phyloP scores from a whole-genome alignment of 2,797 vertebrate genomes.

The Allobates femoralis region DNA sequence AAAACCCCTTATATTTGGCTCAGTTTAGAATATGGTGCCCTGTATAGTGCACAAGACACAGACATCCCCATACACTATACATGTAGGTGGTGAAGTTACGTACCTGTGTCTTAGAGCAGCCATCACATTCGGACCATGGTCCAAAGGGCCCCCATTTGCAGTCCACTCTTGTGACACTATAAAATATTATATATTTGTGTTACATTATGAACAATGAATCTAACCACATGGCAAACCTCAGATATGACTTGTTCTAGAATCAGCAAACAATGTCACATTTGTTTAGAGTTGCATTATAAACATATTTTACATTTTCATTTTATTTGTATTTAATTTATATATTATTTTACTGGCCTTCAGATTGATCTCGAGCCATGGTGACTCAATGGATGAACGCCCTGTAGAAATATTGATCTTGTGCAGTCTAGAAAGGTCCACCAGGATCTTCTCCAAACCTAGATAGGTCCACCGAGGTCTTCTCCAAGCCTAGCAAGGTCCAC shows the following conservation, averaged over 20 bases:
- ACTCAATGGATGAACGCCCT: too few species aligned
- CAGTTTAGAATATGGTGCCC: neutral
- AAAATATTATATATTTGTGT: neutral
- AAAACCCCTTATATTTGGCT: too few species aligned
- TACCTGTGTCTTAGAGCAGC: conserved; percentile 89
- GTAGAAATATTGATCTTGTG: too few species aligned
- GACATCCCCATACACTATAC: neutral
- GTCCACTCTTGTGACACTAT: conserved; percentile 69
- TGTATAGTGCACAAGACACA: neutral
- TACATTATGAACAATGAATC: neutral
- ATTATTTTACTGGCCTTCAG: too few species aligned
- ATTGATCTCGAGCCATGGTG: too few species aligned
- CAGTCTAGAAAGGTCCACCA: too few species aligned
- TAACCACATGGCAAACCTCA: neutral
- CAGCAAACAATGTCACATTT: neutral
- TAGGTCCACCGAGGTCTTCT: too few species aligned
- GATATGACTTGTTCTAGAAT: too few species aligned
- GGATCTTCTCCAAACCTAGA: too few species aligned
- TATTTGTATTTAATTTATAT: too few species aligned
- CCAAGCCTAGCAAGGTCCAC: too few species aligned
- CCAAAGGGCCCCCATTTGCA: conserved; percentile 86
- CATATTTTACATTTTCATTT: neutral
- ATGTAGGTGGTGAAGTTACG: neutral
- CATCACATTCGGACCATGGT: conserved; percentile 89
- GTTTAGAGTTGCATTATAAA: neutral